Evolutionary conservation across 2,888 invertebrate genomes (phyloP).

Genomic region (Coremacera marginata): DNA sequence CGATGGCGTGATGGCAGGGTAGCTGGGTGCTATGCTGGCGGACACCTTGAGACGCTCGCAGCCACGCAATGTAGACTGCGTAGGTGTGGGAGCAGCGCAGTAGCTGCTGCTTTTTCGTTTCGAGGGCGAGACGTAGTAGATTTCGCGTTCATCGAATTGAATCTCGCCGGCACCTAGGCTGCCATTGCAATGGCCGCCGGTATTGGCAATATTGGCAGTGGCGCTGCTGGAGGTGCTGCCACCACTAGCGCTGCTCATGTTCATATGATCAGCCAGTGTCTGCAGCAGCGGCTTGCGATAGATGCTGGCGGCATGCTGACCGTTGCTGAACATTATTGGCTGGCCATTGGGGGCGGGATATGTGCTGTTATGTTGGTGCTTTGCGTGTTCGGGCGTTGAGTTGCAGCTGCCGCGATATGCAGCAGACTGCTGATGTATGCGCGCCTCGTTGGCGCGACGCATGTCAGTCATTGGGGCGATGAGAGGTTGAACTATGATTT

Average conservation of each 20-base stretch:
- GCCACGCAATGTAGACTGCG: conserved; percentile 42
- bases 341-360: conserved; percentile 39
- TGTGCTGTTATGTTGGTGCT: conserved; percentile 2
- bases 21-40: conserved; percentile 53
- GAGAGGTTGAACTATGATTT: background rate
- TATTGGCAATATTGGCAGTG: conserved; percentile 51
- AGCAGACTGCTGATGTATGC: conserved; percentile 45
- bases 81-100: conserved; percentile 43
- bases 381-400: conserved; percentile 42
- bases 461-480: conserved; percentile 55
- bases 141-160: conserved; percentile 64
- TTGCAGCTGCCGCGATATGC: conserved; percentile 41
- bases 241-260: conserved; percentile 61
- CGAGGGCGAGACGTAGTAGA: conserved; percentile 67
- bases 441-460: conserved; percentile 47
- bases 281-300: conserved; percentile 60
- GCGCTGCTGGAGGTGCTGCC: conserved; percentile 60
- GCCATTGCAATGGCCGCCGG: conserved; percentile 39
- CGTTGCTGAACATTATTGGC: conserved; percentile 6
- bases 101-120: conserved; percentile 60
- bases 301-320: background rate
- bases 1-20: conserved; percentile 54
- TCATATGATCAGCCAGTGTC: conserved; percentile 59
- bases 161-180: conserved; percentile 50
- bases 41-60: conserved; percentile 47